Base-by-base conservation (phyloP, 2,113 vertebrate genomes). In the Actenoides hombroni region DNA sequence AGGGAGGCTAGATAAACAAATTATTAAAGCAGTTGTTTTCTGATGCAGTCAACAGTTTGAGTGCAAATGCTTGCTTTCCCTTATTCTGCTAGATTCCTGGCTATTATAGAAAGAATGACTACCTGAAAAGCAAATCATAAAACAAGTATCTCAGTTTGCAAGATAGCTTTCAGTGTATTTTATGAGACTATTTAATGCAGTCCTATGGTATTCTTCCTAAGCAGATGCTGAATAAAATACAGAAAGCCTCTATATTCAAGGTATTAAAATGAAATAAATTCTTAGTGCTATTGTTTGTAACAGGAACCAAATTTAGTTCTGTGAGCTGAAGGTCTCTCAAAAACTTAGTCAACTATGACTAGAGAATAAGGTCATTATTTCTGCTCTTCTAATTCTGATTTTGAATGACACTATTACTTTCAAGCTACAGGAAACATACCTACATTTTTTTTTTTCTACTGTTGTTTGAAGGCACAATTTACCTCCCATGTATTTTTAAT, bases 311-410 rank as follows among this genome's bases (percentile, higher is more conserved):
- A 77, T 70, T 83, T 76, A 88, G 54, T 68, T 86, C 76, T 23
- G 68, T 67, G 75, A 80, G 63, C 77, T 9, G 17, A 68, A 63
- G 77, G n/a, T 15, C 54, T 92, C 85, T 94, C 81, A 95, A 76
- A 90, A 76, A 53, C 19, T 37, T 76, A 57, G 31, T 88, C 74
- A 94, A 6, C 54, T 67, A 33, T 70, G 51, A 57, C 49, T 65
- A 65, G 57, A 80, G 89, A 95, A 69, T 37, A 80, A 83, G 49
- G 40, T 23, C 54, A 80, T 94, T 92, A 69, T 48, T 96, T 94
- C 78, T 94, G 63, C 63, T 90, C 16, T 85, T 95, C 59, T 86
- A 82, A 89, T 86, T 95, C 59, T 83, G 57, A 86, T 86, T 94
- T 88, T 90, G 74, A 86, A 77, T 54, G 29, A 9, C 53, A 54